Evolutionary conservation across 2,113 vertebrate species (phyloP), one percentile per base, ranked within the genome.

Genomic region (Scartelaos histophorus): DNA sequence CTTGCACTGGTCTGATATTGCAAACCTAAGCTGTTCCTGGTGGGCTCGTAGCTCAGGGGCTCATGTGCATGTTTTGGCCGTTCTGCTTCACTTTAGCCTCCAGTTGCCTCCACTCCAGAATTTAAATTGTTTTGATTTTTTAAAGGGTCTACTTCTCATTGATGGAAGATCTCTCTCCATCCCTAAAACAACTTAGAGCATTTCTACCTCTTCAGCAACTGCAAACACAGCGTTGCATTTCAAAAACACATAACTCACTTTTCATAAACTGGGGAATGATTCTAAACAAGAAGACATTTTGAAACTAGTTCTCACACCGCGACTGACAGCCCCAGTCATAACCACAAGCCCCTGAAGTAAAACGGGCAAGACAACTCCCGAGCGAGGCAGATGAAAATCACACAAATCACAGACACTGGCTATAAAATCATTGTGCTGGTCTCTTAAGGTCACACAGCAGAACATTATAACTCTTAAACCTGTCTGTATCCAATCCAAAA

Each of bases 401-500:
- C 79, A 78, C 58, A 61, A 61, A 61, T 61, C 58, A 72, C 69
- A 66, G 86, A 76, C 64, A 81, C 64, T 71, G 68, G 78, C 57
- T 73, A 79, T 83, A 76, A 82, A 89, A 78, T 80, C 65, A 84
- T 78, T 74, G 71, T 65, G 54, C 75, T 70, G 75, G 47, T 73
- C 75, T 74, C 78, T 62, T 86, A 79, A 82, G 75, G 79, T 88
- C 69, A 88, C 70, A 57, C 68, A 58, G 61, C 68, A 54, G 71
- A 82, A 82, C 76, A 79, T 74, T 78, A 76, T 78, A 85, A 87
- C 85, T 86, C 82, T 82, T 78, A 75, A 82, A 83, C 19, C 71
- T 76, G 70, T 79, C 74, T 75, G 69, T 60, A 78, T 85, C 67
- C 83, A 75, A 87, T 88, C 75, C 66, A 64, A 58, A 51, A 78